A percentile compares a stretch with the other conserved stretches of the same genome.
These are phyloP conservation scores for Pogonocichla stellata DNA, from an alignment of 2,113 vertebrate species.

Conservation along the genomic window DNA sequence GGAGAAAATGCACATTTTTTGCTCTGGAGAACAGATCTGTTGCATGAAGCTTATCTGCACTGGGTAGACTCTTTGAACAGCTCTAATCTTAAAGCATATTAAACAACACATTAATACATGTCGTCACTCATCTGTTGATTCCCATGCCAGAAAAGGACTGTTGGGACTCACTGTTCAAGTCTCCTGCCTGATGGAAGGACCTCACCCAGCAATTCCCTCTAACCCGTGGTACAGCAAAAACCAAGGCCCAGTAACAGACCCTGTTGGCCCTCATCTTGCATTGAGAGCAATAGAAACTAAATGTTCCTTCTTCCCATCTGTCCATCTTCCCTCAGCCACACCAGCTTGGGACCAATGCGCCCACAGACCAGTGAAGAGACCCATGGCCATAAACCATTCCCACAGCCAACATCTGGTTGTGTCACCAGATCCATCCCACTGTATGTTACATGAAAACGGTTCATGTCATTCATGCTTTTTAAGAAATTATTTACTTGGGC, in stretches of 20 bases:
- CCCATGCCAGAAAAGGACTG: not conserved
- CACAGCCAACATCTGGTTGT: not conserved
- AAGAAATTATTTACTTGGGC: not conserved
- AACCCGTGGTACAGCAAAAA: not conserved
- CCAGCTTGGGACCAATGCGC: rapidly evolving
- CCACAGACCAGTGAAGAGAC: not conserved
- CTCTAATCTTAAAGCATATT: not conserved
- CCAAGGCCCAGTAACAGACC: not conserved
- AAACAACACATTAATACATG: not conserved
- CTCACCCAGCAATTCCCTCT: not conserved
- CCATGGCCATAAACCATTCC: not conserved
- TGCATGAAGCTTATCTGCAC: not conserved
- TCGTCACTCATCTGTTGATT: not conserved
- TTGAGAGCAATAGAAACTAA: rapidly evolving
- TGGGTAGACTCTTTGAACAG: not conserved
- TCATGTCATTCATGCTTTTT: not conserved
- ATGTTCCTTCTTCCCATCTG: rapidly evolving
- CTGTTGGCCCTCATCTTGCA: not conserved
- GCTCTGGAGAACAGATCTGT: not conserved
- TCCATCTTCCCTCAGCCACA: not conserved
- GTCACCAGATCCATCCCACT: not conserved
- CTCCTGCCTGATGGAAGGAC: not conserved
- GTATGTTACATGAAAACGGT: not conserved
- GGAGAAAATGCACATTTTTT: not conserved
- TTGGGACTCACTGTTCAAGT: not conserved